phyloP scores from a whole-genome alignment of 2,797 vertebrate genomes.

The Cryptoblepharus egeriae region DNA sequence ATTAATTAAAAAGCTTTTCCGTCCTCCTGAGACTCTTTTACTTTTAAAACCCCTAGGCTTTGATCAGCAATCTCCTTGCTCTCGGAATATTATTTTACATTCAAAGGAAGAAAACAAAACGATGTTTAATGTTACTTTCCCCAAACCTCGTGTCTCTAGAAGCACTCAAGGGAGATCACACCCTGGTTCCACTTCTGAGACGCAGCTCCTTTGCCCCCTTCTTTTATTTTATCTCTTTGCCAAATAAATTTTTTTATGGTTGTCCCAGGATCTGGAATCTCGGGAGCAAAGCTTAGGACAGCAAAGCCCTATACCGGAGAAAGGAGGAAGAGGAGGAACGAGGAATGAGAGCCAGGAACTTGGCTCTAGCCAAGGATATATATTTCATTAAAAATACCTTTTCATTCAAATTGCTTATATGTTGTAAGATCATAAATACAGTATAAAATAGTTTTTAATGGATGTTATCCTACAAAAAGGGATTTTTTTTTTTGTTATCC shows the following conservation, averaged over 20 bases:
- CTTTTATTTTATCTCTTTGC: background rate
- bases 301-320: too few species aligned
- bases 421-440: too few species aligned
- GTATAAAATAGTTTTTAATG: too few species aligned
- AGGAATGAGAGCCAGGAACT: too few species aligned
- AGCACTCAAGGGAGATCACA: background rate
- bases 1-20: constrained; percentile 59
- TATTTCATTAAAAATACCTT: too few species aligned
- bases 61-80: constrained; percentile 39
- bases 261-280: background rate
- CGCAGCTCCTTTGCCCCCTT: background rate
- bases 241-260: background rate
- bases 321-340: too few species aligned
- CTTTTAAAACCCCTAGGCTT: constrained; percentile 45
- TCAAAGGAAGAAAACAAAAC: accelerated
- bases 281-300: constrained; percentile 54
- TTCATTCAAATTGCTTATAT: too few species aligned
- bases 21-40: constrained; percentile 42
- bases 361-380: too few species aligned
- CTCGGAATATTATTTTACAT: constrained; percentile 39
- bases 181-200: background rate
- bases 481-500: too few species aligned
- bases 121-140: constrained; percentile 32
- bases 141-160: background rate
- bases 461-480: too few species aligned